A percentile compares a stretch with the other conserved stretches of the same genome.
phyloP scores from a whole-genome alignment of 2,888 invertebrate genomes.

The Oscheius sp. region DNA sequence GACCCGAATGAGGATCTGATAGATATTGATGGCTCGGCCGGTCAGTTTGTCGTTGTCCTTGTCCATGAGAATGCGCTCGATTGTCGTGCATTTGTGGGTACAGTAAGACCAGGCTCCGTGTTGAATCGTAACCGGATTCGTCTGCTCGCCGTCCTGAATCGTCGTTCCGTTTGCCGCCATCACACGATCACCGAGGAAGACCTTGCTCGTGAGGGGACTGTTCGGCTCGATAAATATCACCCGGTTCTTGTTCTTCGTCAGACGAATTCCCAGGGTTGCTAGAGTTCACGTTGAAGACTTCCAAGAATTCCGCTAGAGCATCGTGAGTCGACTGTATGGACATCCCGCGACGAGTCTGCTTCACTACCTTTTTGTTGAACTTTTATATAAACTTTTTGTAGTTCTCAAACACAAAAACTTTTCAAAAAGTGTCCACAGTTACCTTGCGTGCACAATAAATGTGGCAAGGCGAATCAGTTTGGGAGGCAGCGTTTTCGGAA shows the following conservation, averaged over 20 bases:
- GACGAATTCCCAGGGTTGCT: conserved; percentile 5
- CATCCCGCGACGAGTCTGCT: not conserved
- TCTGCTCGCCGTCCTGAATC: conserved; percentile 37
- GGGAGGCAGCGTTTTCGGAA: no score
- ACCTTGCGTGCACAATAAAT: no score
- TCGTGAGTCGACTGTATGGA: not conserved
- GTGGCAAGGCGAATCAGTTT: no score
- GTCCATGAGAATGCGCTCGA: conserved; percentile 58
- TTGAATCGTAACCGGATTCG: conserved; percentile 41
- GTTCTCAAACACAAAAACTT: no score
- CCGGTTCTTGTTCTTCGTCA: conserved; percentile 14
- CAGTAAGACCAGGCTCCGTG: conserved; percentile 56
- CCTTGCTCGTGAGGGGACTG: conserved; percentile 44
- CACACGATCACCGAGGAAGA: conserved; percentile 54
- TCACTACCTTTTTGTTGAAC: no score
- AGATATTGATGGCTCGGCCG: conserved; percentile 57
- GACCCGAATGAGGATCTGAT: conserved; percentile 39
- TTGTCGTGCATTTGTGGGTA: conserved; percentile 51
- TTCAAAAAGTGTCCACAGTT: no score
- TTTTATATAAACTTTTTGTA: no score
- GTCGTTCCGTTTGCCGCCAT: conserved; percentile 47
- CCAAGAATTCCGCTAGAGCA: conserved; percentile 2
- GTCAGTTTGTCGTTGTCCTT: conserved; percentile 55
- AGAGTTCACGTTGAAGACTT: conserved; percentile 5
- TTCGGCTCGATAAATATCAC: conserved; percentile 52